A percentile compares a stretch with the other conserved stretches of the same genome.
Conservation (phyloP, 2,113 vertebrate species). For the Cololabis saira region DNA sequence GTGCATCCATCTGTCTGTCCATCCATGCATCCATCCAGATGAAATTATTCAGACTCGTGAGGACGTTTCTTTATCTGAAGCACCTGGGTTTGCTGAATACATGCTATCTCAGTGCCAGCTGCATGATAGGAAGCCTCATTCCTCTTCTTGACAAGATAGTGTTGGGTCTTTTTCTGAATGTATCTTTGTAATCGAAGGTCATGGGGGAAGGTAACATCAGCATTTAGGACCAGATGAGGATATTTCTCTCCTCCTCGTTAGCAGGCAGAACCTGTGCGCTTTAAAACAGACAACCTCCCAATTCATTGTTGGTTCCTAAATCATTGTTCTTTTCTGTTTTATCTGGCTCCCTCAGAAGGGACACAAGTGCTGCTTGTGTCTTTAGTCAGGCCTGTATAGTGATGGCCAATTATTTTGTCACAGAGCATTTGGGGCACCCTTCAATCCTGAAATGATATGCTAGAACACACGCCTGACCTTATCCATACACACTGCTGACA, state of each 20-base stretch:
- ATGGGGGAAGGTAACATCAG: slow-evolving; percentile 22
- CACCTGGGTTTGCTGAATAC: slow-evolving; percentile 25
- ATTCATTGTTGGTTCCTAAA: slow-evolving; percentile 13
- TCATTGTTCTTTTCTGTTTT: slow-evolving; percentile 10
- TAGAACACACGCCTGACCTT: slow-evolving; percentile 47
- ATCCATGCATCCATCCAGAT: slow-evolving; percentile 24
- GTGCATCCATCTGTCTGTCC: slow-evolving; percentile 33
- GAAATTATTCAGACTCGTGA: too few relatives aligned
- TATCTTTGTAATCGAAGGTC: slow-evolving; percentile 64
- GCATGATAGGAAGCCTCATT: slow-evolving; percentile 43
- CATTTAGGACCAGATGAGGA: slow-evolving; percentile 29
- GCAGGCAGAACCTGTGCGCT: slow-evolving; percentile 28
- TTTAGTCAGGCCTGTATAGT: slow-evolving; percentile 22
- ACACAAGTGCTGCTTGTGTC: slow-evolving; percentile 34
- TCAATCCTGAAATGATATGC: slow-evolving; percentile 45
- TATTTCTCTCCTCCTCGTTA: slow-evolving; percentile 63
- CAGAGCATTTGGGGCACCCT: slow-evolving; percentile 29
- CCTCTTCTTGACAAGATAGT: slow-evolving; percentile 71
- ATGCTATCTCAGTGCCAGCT: slow-evolving; percentile 54
- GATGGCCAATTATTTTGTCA: slow-evolving; percentile 59
- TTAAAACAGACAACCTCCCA: slow-evolving; percentile 25
- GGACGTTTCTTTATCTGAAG: slow-evolving; percentile 22
- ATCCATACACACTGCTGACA: slow-evolving; percentile 31
- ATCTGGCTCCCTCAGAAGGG: slow-evolving; percentile 1
- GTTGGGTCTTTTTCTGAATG: slow-evolving; percentile 35